Conservation (phyloP, 1,140 invertebrate species). For the Drosophila aff. region DNA sequence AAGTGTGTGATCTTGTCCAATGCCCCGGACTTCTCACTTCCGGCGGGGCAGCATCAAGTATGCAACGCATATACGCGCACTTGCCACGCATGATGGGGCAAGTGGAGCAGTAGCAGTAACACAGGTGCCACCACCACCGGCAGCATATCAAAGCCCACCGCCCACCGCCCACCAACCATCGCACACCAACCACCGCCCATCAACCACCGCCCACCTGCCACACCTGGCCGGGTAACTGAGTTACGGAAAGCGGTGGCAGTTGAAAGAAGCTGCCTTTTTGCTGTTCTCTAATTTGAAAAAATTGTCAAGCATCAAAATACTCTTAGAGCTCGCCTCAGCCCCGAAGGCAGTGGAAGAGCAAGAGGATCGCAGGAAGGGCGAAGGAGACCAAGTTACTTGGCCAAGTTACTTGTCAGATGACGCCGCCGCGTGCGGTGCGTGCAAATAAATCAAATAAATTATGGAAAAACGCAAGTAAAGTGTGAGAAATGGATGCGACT, state of each 20-base stretch:
- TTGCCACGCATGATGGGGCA: slow-evolving; percentile 40
- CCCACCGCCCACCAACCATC: too few species aligned
- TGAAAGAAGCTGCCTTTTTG: slow-evolving; percentile 25
- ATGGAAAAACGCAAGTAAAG: slow-evolving; percentile 62
- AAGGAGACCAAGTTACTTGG: slow-evolving; percentile 25
- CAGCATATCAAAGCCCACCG: background rate
- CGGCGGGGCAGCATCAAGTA: slow-evolving; percentile 21
- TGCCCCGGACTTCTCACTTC: slow-evolving; percentile 13
- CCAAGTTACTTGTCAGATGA: slow-evolving; percentile 40
- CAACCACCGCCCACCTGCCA: background rate
- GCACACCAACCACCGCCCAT: too few species aligned
- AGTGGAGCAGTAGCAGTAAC: slow-evolving; percentile 32
- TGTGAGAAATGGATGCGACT: slow-evolving; percentile 61
- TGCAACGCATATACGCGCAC: slow-evolving; percentile 31
- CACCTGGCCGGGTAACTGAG: slow-evolving; percentile 37
- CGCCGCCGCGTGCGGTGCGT: slow-evolving; percentile 67
- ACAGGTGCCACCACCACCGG: slow-evolving; percentile 5
- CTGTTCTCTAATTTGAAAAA: slow-evolving; percentile 74
- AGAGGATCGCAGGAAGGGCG: background rate
- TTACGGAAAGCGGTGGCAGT: slow-evolving; percentile 35
- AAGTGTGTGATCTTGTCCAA: slow-evolving; percentile 19
- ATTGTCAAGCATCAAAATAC: slow-evolving; percentile 83
- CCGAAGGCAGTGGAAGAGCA: slow-evolving; percentile 16
- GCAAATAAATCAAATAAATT: slow-evolving; percentile 83
- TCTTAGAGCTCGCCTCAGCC: slow-evolving; percentile 58